Evolutionary conservation across 2,797 vertebrate genomes (phyloP), one percentile per base, ranked within the genome.

Genomic region (Liparis tanakae): DNA sequence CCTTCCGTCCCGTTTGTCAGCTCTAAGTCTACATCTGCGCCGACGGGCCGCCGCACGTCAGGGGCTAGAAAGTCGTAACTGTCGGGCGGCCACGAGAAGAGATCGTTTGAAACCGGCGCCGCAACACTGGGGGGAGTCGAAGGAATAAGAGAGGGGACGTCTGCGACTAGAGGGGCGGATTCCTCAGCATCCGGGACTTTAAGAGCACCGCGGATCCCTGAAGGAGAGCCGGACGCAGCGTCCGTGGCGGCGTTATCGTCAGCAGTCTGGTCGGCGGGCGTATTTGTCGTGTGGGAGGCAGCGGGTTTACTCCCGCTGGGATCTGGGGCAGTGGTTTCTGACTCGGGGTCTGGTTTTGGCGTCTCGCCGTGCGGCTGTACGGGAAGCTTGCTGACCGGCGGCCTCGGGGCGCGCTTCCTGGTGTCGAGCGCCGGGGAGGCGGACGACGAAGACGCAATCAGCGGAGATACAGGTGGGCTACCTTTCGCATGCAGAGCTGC

Each of bases 21-120:
- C 22, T 89, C 89, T 57, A 94, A 85, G 1, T 87, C 93, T 76
- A 95, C 94, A 81, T 94, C 61, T 25, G 76, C 67, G 56, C 68
- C 72, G 78, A 75, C 65, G 65, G 73, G 77, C 72, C 80, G 25
- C 25, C 25, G 25, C 92, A 18, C 79, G 62, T 91, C 3, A 1
- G 91, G 87, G 83, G 75, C 65, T 13, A 80, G 66, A 0, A 85
- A 70, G 78, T 88, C 87, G 1, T 92, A 91, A 3, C 53, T 76
- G 78, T 83, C 33, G 39, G 81, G 7, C 1, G 10, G 13, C 4
- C 54, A 67, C 0, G 93, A 78, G 25, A 94, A 77, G 53, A 94
- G 39, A 54, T 85, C 62, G 2, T 82, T 84, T 0, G 92, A 62
- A 74, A 84, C 0, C 0, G 78, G 84, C 0, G 82, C 8, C 37